Base-by-base conservation (phyloP, 1,140 invertebrate genomes). In the Drosophila orena region DNA sequence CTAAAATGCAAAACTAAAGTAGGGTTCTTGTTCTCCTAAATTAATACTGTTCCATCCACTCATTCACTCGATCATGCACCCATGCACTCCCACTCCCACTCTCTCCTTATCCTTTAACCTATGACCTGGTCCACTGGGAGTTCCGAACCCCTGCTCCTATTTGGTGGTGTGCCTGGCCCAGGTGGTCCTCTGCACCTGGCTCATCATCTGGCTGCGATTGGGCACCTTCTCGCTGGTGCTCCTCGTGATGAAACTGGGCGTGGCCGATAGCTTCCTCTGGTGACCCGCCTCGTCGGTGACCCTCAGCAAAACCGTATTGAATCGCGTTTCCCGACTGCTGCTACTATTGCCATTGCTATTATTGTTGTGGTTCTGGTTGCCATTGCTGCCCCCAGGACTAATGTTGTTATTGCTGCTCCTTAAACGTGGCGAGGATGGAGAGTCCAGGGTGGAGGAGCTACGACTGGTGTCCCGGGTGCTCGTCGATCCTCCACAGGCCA, bases 141-240 rank as follows among this genome's bases (percentile, higher is more conserved):
- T 40, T 14, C n/a, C n/a, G 30, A 30, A 30, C 7, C 30, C 8
- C 30, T 2, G 7, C n/a, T 59, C 65, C 78, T 94, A 97, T 92
- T 97, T 97, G 14, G 96, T 97, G 1, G 97, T 97, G 84, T 97
- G 97, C 78, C 97, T 93, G 1, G 96, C 96, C 96, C 97, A 97
- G 35, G 95, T 94, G 0, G 95, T 95, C 57, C 96, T 93, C 79
- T 96, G 95, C 57, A 97, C 94, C 79, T 97, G 96, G n/a, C 94
- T 95, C 95, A 97, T 96, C 73, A 97, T 93, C 89, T 97, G 96
- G 89, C 95, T 97, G 40, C 96, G 94, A 77, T 96, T 96, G 2
- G 96, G 96, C 46, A 97, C 95, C 92, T 96, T 96, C 69, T 97
- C 96, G 92, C 96, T 97, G 3, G 97, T 97, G 6, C 96, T 96